Evolutionary conservation across 2,797 vertebrate genomes (phyloP).

Genomic region (Columba guinea): DNA sequence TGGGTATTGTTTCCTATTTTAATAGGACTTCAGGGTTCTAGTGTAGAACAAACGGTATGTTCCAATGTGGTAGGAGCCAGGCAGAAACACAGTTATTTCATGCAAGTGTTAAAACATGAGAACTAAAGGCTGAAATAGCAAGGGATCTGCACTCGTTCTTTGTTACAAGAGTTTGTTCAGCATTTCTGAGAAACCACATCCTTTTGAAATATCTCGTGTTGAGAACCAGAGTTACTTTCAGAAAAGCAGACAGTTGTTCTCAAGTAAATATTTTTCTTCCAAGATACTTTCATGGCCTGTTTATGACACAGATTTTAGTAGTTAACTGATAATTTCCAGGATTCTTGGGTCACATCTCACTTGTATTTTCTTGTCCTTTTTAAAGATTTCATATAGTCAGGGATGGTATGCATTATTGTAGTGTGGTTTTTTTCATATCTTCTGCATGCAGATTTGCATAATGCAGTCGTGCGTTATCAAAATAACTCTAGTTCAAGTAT

Average conservation of each 20-base stretch:
- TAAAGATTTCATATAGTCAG: neutral
- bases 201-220: neutral
- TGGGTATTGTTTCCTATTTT: neutral
- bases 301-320: neutral
- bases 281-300: neutral
- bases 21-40: neutral
- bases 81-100: neutral
- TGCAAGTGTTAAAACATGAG: neutral
- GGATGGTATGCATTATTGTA: neutral
- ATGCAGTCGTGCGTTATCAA: neutral
- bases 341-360: neutral
- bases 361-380: neutral
- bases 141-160: neutral
- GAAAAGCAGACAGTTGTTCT: neutral
- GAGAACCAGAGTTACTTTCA: neutral
- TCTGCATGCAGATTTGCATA: neutral
- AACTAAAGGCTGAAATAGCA: conserved; percentile 33
- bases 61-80: neutral
- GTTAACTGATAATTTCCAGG: neutral
- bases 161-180: conserved; percentile 29
- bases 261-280: neutral
- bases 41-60: neutral
- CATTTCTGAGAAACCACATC: conserved; percentile 51
- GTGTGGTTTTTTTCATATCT: neutral
- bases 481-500: neutral